phyloP scores from a whole-genome alignment of 2,797 vertebrate species.

The Alectoris magna region DNA sequence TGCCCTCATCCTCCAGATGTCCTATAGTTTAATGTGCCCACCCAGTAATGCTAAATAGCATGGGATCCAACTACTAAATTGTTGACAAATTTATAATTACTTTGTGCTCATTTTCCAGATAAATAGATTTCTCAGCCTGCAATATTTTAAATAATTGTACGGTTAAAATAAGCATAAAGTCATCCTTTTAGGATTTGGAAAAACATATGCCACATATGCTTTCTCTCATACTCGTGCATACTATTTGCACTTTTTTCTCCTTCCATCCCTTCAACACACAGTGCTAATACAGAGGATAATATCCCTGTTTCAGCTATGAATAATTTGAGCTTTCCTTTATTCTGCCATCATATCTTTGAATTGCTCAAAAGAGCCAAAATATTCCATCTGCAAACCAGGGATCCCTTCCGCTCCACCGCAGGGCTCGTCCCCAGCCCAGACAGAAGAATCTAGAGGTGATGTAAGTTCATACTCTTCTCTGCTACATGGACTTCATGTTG shows the following conservation, averaged over 20 bases:
- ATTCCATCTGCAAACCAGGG: neutral
- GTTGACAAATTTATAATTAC: neutral
- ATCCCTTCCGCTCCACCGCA: neutral
- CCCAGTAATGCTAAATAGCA: neutral
- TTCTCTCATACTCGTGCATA: neutral
- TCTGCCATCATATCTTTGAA: neutral
- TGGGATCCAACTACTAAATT: neutral
- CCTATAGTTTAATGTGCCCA: neutral
- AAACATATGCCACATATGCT: neutral
- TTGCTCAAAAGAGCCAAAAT: neutral
- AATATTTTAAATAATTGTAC: neutral
- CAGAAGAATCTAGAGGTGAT: neutral
- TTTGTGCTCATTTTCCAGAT: neutral
- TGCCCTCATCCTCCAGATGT: neutral
- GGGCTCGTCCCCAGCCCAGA: neutral
- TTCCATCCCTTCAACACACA: neutral
- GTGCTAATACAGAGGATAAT: neutral
- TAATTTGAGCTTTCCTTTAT: neutral
- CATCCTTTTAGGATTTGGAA: neutral
- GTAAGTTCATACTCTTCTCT: neutral
- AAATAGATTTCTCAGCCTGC: neutral
- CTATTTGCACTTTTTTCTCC: accelerated
- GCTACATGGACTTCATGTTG: neutral
- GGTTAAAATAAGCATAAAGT: neutral
- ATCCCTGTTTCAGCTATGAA: neutral